Conservation (phyloP, 1,140 invertebrate species). For the Pararge aegeria region DNA sequence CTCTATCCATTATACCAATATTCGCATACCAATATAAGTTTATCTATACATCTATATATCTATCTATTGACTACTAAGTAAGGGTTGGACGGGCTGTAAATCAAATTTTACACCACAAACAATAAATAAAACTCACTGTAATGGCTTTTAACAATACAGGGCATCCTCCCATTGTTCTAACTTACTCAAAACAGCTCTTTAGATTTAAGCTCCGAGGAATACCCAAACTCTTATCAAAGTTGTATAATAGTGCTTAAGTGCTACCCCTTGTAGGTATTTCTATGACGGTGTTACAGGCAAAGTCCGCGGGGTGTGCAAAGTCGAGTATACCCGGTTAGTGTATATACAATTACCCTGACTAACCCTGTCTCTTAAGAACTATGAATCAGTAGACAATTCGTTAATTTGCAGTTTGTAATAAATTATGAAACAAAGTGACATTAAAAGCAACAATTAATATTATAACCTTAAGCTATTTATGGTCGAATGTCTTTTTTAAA, state of each 20-base stretch:
- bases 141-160: not conserved
- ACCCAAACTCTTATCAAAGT: not conserved
- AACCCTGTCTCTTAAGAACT: no score
- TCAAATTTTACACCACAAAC: not conserved
- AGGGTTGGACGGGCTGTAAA: not conserved
- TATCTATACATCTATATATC: no score
- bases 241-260: conserved; percentile 2
- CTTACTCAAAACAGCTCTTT: not conserved
- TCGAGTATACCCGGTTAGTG: not conserved
- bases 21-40: no score
- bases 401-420: no score
- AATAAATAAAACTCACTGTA: not conserved
- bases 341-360: not conserved
- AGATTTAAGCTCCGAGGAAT: not conserved
- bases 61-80: no score
- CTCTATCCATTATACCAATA: no score
- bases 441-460: no score
- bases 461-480: no score
- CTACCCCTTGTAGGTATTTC: not conserved
- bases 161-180: not conserved
- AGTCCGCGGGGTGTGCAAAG: not conserved
- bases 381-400: no score
- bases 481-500: no score
- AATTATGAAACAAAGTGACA: no score
- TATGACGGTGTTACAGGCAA: not conserved